A percentile compares a stretch with the other conserved stretches of the same genome.
Conservation (phyloP, 2,113 vertebrate genomes). For the Heterocephalus glaber region DNA sequence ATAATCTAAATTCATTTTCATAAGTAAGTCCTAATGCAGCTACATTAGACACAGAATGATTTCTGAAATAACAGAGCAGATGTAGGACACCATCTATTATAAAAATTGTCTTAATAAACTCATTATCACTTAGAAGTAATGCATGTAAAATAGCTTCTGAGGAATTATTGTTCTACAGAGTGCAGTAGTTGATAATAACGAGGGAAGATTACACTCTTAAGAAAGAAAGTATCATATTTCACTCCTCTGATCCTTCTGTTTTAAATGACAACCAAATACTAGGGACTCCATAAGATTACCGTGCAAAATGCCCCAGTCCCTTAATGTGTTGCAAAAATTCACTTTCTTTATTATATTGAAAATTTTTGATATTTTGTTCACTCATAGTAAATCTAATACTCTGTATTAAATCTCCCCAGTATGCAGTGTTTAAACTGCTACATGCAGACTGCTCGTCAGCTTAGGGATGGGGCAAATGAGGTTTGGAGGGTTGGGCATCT, state of each 20-base stretch:
- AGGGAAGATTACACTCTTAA: background rate
- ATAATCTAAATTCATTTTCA: slow-evolving; percentile 51
- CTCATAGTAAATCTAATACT: background rate
- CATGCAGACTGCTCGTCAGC: background rate
- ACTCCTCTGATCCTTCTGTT: background rate
- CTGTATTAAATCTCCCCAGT: background rate
- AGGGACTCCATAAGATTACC: background rate
- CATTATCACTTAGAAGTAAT: background rate
- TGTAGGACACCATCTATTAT: background rate
- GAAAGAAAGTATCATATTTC: background rate
- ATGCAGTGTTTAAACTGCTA: background rate
- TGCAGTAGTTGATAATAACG: background rate
- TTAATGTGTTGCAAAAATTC: background rate
- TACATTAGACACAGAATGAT: background rate
- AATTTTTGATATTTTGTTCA: slow-evolving; percentile 22
- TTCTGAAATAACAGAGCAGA: slow-evolving; percentile 43
- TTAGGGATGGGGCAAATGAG: background rate
- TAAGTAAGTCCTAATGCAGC: background rate
- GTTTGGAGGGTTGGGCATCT: background rate
- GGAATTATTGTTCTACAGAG: background rate
- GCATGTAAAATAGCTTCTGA: slow-evolving; percentile 31
- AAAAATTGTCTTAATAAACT: slow-evolving; percentile 32
- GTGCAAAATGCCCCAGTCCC: background rate
- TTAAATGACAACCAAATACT: background rate
- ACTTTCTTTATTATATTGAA: background rate